These are phyloP conservation scores for Enteromius fasciolatus DNA, from an alignment of 2,797 vertebrate genomes.

Conservation along the genomic window DNA sequence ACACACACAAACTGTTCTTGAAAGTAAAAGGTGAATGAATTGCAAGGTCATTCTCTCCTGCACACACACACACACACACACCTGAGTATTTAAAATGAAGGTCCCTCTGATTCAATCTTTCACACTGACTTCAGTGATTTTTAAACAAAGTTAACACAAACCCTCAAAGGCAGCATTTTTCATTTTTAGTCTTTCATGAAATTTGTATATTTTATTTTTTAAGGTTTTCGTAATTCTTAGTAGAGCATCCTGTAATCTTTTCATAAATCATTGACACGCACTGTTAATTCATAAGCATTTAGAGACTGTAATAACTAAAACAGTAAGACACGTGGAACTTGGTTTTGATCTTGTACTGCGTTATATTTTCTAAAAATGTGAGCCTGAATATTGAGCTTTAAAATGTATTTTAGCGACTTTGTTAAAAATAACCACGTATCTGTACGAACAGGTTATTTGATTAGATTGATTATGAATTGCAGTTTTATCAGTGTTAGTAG, in stretches of 20 bases:
- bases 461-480: neutral
- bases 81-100: slow-evolving; percentile 16
- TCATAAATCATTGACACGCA: neutral
- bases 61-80: neutral
- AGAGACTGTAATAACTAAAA: neutral
- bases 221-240: neutral
- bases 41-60: neutral
- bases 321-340: neutral
- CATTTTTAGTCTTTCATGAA: neutral
- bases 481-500: neutral
- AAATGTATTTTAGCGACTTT: neutral
- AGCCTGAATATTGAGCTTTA: neutral
- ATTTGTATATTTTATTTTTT: neutral
- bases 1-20: slow-evolving; percentile 3
- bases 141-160: neutral
- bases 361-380: neutral
- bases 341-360: neutral
- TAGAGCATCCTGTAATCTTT: neutral
- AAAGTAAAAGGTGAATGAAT: neutral
- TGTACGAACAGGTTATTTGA: neutral
- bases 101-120: slow-evolving; percentile 34
- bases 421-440: neutral
- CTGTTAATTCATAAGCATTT: neutral
- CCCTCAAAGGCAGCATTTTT: neutral
- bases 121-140: neutral